Base-by-base conservation (phyloP, 2,888 invertebrate genomes). In the Euplagia quadripunctaria region DNA sequence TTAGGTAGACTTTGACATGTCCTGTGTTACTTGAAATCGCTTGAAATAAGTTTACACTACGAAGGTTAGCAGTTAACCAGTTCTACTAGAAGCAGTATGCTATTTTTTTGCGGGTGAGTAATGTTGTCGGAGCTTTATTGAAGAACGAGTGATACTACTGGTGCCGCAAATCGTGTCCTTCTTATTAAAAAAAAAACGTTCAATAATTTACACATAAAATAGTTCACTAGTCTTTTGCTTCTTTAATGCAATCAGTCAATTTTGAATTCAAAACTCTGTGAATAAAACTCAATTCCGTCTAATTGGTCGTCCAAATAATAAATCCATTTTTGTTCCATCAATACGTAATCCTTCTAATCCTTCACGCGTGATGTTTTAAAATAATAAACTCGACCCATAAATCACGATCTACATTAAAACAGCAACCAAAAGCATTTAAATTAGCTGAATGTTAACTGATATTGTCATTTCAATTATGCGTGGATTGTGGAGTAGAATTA, bases 401-500 rank as follows among this genome's bases (percentile, higher is more conserved):
- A 92, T 90, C 87, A 88, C 77, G 85, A 77, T 84, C 82, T 87
- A 85, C 84, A 83, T 79, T 75, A 85, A 85, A 86, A 84, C 80
- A 83, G 81, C 86, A 82, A 85, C 88, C 87, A 88, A 86, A 88
- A 83, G 86, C 79, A 82, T 86, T 88, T 85, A 89, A 89, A 90
- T 90, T 89, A 89, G 86, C 83, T 87, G 79, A 79, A 81, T 77
- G 78, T 81, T 82, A 83, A 84, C 88, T 85, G 81, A 86, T 87
- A 85, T 87, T 85, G 84, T 84, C 84, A 78, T 87, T 90, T 87
- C 84, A 89, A 89, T 88, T 86, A 88, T 82, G 82, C 78, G 78
- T 70, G 82, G 83, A 85, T 85, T 86, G 83, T 77, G 82, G 79
- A 71, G 72, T 67, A 74, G 79, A 87, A 87, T 86, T 87, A 85